Conservation (phyloP, 2,113 vertebrate species). For the Lipotes vexillifer region DNA sequence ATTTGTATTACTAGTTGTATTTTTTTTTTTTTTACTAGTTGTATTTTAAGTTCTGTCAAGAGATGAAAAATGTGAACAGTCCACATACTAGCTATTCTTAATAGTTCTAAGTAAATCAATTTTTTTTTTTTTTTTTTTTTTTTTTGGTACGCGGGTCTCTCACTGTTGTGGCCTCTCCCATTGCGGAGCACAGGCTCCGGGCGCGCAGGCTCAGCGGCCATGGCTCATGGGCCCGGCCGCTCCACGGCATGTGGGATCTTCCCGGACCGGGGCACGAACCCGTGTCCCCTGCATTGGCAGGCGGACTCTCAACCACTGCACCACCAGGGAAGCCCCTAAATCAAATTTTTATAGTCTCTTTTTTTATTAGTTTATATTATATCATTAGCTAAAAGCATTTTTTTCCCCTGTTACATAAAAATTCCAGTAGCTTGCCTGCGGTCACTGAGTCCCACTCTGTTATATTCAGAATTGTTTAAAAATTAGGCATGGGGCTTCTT, state of each 20-base stretch:
- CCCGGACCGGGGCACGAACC: no score
- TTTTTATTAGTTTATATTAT: constrained; percentile 32
- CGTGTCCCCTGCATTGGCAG: no score
- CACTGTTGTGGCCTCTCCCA: no score
- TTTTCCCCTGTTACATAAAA: neutral
- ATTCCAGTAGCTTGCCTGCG: neutral
- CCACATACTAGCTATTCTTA: neutral
- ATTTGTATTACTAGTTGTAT: constrained; percentile 20
- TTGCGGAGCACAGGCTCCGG: no score
- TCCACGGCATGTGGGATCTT: no score
- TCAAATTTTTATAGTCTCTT: constrained; percentile 9
- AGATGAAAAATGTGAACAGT: neutral
- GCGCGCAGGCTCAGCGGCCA: no score
- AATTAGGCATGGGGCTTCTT: neutral
- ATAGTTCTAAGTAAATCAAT: neutral
- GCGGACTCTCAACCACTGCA: no score
- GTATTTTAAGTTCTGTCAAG: constrained; percentile 21
- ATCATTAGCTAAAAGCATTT: constrained; percentile 22
- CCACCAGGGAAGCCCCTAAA: neutral
- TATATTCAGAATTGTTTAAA: neutral
- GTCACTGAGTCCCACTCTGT: neutral
- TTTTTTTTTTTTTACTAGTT: neutral
- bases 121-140: neutral
- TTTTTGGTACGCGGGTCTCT: no score
- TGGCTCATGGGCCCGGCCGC: no score